Conservation (phyloP, 1,140 invertebrate genomes). For the Eupeodes corollae region DNA sequence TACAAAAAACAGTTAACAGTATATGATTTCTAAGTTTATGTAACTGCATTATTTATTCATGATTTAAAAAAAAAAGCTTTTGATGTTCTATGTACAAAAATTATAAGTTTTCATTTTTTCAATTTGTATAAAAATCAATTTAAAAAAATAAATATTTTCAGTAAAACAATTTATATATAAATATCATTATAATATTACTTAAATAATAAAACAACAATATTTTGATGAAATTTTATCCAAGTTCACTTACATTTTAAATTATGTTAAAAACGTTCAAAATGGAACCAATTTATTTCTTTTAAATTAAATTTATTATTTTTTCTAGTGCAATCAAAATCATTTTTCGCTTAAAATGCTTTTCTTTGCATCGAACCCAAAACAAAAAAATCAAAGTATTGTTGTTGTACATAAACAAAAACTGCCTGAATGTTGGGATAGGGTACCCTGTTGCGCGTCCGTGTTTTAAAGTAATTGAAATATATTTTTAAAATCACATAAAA, state of each 20-base stretch:
- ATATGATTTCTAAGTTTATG: no score
- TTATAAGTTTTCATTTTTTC: no score
- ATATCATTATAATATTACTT: neutral
- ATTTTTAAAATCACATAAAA: slow-evolving; percentile 8
- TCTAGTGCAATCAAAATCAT: slow-evolving; percentile 31
- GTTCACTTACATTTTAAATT: no score
- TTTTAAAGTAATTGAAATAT: slow-evolving; percentile 20
- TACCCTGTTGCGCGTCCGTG: slow-evolving; percentile 48
- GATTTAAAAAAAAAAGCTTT: no score
- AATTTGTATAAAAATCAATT: no score
- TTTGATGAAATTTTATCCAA: slow-evolving; percentile 9
- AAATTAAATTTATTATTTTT: neutral
- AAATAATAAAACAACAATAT: slow-evolving; percentile 26
- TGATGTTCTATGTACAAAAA: no score
- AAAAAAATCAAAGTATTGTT: slow-evolving; percentile 25
- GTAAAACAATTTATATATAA: neutral
- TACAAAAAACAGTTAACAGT: no score
- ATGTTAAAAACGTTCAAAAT: no score
- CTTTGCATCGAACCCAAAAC: slow-evolving; percentile 16
- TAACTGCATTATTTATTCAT: no score
- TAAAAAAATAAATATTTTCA: no score
- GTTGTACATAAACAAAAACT: slow-evolving; percentile 42
- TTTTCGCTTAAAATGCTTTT: slow-evolving; percentile 36
- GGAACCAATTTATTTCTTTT: no score
- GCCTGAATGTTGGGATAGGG: slow-evolving; percentile 98